Evolutionary conservation across 1,140 invertebrate species (phyloP), one percentile per base, ranked within the genome.

Genomic region (Zaprionus gabonicus): DNA sequence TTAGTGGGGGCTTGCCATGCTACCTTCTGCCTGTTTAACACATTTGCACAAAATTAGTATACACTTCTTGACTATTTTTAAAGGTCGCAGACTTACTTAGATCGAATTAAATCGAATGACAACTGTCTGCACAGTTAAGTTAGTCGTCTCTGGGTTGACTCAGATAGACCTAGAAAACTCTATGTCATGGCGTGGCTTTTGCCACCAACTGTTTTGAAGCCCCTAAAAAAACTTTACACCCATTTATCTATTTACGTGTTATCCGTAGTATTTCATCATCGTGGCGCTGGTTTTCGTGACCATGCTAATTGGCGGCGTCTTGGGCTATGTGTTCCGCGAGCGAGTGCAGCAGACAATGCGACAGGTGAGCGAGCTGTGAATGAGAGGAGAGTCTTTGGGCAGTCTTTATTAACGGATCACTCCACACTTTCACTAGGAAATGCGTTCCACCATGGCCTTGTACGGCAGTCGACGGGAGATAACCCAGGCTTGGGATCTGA

Each of bases 301-400:
- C 60, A 96, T 98, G 95, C 93, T 98, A 71, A 96, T 98, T 78
- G 97, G 97, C 23, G 97, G 97, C 17, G 96, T 98, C 62, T 93
- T 98, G 41, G 97, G 96, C 27, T 98, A 97, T 86, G 97, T 98
- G 36, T 98, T 98, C 93, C 94, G 96, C 56, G 96, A 96, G 75
- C 96, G 97, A 91, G 95, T 97, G 13, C 92, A 95, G 27, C 94
- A 94, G 25, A 96, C 95, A 0, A 94, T 97, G 91, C 95, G 96
- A 79, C 95, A 93, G 80, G 91, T 92, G 66, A 74, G 73, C 3
- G 12, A 27, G 46, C 20, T 51, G 25, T 17, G n/a, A 46, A 17
- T 13, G 17, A 10, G n/a, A 1, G 20, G 20, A 4, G 17, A 25
- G 17, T 17, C n/a, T 13, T 34, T 17, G n/a, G 12, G 20, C 41